Conservation (phyloP, 2,113 vertebrate species). For the Cercocebus atys region DNA sequence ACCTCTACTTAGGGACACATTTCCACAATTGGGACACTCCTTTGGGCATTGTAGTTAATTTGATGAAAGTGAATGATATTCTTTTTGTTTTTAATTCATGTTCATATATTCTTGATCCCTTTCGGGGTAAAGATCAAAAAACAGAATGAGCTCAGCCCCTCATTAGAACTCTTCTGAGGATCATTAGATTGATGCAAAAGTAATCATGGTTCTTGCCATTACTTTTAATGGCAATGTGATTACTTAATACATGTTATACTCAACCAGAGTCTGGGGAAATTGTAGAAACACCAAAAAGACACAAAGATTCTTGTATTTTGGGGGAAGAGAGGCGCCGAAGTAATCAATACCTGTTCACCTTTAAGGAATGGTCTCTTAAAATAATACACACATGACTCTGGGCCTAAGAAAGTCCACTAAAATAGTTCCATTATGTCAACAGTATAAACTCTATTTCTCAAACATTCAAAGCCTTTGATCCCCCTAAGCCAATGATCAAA, state of each 20-base stretch:
- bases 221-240: no score
- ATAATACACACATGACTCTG: neutral
- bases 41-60: constrained; percentile 49
- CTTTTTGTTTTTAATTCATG: constrained; percentile 59
- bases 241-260: neutral
- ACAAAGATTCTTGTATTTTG: neutral
- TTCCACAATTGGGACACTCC: constrained; percentile 2
- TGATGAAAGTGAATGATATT: constrained; percentile 59
- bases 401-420: neutral
- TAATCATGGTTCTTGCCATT: no score
- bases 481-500: neutral
- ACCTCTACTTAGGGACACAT: constrained; percentile 25
- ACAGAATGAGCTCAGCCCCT: neutral
- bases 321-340: neutral
- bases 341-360: neutral
- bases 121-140: constrained; percentile 43
- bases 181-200: neutral
- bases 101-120: neutral
- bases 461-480: neutral
- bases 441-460: neutral
- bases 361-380: neutral
- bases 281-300: neutral
- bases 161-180: neutral
- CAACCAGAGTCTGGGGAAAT: constrained; percentile 6
- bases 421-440: neutral